Evolutionary conservation across 2,888 invertebrate species (phyloP).

Genomic region (Chromoteleia sp.): DNA sequence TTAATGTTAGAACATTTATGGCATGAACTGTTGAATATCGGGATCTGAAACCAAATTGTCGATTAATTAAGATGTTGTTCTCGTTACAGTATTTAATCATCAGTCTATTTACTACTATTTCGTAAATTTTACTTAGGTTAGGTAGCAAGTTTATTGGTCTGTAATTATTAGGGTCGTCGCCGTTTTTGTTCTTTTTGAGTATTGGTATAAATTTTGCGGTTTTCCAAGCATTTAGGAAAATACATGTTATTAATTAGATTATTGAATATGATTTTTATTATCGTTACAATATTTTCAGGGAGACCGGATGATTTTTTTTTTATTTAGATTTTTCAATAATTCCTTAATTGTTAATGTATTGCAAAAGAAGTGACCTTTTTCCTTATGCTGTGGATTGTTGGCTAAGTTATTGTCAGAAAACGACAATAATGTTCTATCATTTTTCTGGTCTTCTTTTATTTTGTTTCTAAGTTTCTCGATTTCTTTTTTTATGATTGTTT

Average conservation of each 20-base stretch:
- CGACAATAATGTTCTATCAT: not conserved
- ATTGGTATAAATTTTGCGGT: slow-evolving; percentile 71
- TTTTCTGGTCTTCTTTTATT: not conserved
- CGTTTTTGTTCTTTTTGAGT: slow-evolving; percentile 53
- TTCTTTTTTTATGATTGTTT: slow-evolving; percentile 6
- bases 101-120: not conserved
- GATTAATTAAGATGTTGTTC: not conserved
- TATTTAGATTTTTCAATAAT: not conserved
- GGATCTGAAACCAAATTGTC: not conserved
- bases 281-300: too few species aligned
- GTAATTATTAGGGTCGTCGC: slow-evolving; percentile 11
- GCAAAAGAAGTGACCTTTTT: too few species aligned
- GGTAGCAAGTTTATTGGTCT: slow-evolving; percentile 72
- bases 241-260: slow-evolving; percentile 72
- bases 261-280: slow-evolving; percentile 30
- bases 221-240: slow-evolving; percentile 76
- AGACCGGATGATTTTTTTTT: too few species aligned
- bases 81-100: not conserved
- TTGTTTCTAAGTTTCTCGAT: not conserved
- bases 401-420: not conserved
- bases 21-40: not conserved
- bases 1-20: not conserved
- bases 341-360: too few species aligned
- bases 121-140: slow-evolving; percentile 69
- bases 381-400: too few species aligned